Evolutionary conservation across 2,888 invertebrate genomes (phyloP), one percentile per base, ranked within the genome.

Genomic region (Odontocolon sp.): DNA sequence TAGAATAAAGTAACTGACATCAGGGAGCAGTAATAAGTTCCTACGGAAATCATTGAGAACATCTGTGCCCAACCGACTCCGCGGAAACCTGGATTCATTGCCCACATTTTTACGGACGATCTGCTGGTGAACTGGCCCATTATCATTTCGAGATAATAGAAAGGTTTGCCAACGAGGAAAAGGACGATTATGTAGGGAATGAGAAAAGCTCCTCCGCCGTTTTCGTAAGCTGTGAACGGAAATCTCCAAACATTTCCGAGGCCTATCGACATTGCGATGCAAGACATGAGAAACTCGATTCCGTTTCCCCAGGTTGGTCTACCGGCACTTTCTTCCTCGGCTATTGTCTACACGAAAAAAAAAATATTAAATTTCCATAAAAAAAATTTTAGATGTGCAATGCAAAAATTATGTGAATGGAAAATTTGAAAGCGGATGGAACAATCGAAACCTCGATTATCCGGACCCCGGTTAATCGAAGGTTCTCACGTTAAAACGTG

Each of bases 61-160:
- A 91, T 87, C 78, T 92, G 92, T 0, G 92, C 92, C 85, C 91
- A 92, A 1, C 92, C 92, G 28, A 92, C 89, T 33, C 96, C 97
- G 93, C 94, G 94, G 87, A 96, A 93, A 1, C 94, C 93, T 0
- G 97, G 97, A 3, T 92, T 92, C 81, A 94, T 91, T 69, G 91
- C 91, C 92, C 95, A 95, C 56, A 96, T 93, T 88, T 94, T 95
- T 1, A 97, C 94, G 1, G 95, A 95, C 68, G 97, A 96, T 83
- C 93, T 93, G 76, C 95, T 95, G 72, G 95, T 94, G 87, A 97
- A 97, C 89, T 97, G 97, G 2, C 97, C 97, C 40, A 97, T 88
- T 16, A 94, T 92, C 92, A 96, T 95, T 91, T 97, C 97, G 87
- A 97, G 91, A 87, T 96, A 96, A 88, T 97, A 97, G 91, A 97